phyloP scores from a whole-genome alignment of 2,113 vertebrate species.

The Bubo blakistoni region DNA sequence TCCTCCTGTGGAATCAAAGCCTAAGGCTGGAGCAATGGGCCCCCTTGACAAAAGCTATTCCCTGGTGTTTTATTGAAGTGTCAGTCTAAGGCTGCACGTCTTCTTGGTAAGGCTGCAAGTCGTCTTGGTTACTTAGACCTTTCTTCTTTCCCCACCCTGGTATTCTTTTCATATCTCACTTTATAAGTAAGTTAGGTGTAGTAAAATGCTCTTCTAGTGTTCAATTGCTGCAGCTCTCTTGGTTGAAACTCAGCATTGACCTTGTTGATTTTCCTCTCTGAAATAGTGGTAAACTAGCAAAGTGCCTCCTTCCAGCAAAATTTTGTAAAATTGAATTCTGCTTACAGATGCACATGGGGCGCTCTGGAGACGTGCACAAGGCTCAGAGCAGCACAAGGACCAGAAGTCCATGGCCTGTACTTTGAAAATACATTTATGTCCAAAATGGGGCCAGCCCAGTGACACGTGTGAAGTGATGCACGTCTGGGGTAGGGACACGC shows the following conservation, averaged over 20 bases:
- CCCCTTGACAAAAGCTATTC: neutral
- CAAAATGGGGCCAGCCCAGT: neutral
- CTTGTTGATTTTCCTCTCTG: neutral
- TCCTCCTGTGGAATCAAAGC: neutral
- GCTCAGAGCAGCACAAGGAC: neutral
- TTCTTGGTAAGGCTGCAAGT: neutral
- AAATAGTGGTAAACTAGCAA: neutral
- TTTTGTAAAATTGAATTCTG: neutral
- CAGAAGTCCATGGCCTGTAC: neutral
- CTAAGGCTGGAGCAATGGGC: neutral
- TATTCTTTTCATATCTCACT: neutral
- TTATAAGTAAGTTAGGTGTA: neutral
- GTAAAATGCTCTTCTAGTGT: neutral
- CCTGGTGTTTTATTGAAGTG: neutral
- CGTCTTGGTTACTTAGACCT: neutral
- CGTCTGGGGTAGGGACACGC: neutral
- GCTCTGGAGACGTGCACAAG: neutral
- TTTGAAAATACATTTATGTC: neutral
- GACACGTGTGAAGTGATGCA: accelerated
- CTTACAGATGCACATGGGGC: neutral
- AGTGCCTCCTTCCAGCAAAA: neutral
- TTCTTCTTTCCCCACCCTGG: neutral
- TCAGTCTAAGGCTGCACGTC: neutral
- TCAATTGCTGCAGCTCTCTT: neutral
- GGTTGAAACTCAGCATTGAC: neutral